A percentile compares a stretch with the other conserved stretches of the same genome.
Evolutionary conservation across 2,888 invertebrate species (phyloP).

Genomic region (Drosophila barbarae): DNA sequence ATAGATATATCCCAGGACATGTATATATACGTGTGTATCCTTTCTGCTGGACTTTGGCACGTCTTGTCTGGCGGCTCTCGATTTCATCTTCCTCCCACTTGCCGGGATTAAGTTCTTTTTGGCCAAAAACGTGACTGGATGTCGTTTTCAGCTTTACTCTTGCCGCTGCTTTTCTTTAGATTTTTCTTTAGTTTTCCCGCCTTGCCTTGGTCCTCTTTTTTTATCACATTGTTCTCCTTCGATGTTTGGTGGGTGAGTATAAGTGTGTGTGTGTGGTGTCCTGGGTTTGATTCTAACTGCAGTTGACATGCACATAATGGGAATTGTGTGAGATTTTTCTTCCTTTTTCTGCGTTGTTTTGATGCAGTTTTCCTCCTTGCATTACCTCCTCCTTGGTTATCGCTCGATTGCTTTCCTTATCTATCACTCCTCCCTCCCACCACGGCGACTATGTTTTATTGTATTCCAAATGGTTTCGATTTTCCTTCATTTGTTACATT

Average conservation of each 20-base stretch:
- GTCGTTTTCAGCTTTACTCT: conserved; percentile 68
- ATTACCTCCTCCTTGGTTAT: conserved; percentile 50
- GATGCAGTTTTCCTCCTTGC: conserved; percentile 27
- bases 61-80: conserved; percentile 66
- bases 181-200: conserved; percentile 15
- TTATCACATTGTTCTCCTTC: conserved; percentile 60
- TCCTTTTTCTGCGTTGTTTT: conserved; percentile 34
- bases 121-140: conserved; percentile 72
- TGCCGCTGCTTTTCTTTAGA: conserved; percentile 5
- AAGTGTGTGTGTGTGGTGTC: conserved; percentile 19
- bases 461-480: conserved; percentile 69
- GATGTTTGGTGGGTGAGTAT: conserved; percentile 48
- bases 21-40: conserved; percentile 40
- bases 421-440: conserved; percentile 9
- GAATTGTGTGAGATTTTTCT: conserved; percentile 73
- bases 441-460: conserved; percentile 62
- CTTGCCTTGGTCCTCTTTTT: conserved; percentile 44
- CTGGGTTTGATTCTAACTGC: conserved; percentile 71
- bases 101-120: conserved; percentile 72
- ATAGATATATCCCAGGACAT: conserved; percentile 49
- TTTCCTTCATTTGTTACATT: conserved; percentile 73
- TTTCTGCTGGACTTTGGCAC: conserved; percentile 67
- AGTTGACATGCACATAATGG: conserved; percentile 76
- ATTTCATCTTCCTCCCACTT: conserved; percentile 62
- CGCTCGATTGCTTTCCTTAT: conserved; percentile 66